These are phyloP conservation scores for Xanthia togata DNA, from an alignment of 2,888 invertebrate species.

Conservation along the genomic window DNA sequence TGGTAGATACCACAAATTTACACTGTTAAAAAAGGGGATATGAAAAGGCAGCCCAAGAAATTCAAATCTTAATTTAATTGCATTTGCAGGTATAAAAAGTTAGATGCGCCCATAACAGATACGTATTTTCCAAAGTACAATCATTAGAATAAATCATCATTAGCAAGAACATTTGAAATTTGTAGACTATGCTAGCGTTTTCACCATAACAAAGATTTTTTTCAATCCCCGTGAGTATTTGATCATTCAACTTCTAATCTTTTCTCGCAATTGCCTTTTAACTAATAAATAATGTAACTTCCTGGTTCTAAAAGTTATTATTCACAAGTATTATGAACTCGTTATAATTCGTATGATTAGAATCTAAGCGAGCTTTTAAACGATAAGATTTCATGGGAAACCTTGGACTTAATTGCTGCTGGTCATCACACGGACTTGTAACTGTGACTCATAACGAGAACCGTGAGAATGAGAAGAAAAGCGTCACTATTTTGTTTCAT, in stretches of 20 bases:
- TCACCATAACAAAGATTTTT: not conserved
- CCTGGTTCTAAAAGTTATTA: conserved; percentile 26
- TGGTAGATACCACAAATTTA: not conserved
- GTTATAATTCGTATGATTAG: conserved; percentile 58
- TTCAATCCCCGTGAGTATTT: not conserved
- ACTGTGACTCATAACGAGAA: conserved; percentile 50
- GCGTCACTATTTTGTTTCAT: conserved; percentile 15
- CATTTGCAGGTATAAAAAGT: not conserved
- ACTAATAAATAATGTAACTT: conserved; percentile 17
- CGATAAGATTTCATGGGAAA: conserved; percentile 63
- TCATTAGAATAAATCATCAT: too few relatives aligned
- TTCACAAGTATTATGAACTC: conserved; percentile 38
- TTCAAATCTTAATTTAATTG: too few relatives aligned
- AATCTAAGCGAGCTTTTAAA: conserved; percentile 60
- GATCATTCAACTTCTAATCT: not conserved
- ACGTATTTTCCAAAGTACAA: not conserved
- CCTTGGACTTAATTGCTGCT: conserved; percentile 56
- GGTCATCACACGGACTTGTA: conserved; percentile 60
- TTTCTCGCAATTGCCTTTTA: not conserved
- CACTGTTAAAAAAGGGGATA: not conserved
- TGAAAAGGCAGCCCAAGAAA: too few relatives aligned
- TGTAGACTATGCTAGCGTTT: not conserved
- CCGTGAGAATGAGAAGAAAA: conserved; percentile 64
- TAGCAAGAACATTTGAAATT: not conserved
- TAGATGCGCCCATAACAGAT: not conserved